phyloP scores from a whole-genome alignment of 2,113 vertebrate species.

The Platichthys flesus region DNA sequence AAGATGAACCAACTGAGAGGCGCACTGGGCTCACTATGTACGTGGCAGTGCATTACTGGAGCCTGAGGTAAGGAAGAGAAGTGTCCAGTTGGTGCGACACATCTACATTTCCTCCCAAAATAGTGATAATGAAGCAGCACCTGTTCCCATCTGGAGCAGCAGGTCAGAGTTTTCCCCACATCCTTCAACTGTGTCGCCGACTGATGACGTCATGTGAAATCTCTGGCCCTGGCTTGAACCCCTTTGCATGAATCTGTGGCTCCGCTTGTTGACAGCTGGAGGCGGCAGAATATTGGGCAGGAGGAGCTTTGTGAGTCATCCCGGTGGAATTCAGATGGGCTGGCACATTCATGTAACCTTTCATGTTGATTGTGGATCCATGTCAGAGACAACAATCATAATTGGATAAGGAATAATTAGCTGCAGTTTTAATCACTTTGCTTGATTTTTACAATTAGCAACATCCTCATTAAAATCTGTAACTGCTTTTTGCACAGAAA shows the following conservation, averaged over 20 bases:
- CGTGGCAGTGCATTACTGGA: not conserved
- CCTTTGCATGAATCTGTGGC: conserved; percentile 33
- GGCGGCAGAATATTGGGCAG: conserved; percentile 16
- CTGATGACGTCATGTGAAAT: conserved; percentile 48
- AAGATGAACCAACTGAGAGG: conserved; percentile 2
- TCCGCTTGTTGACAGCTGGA: conserved; percentile 35
- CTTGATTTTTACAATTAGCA: not conserved
- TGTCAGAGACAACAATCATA: not conserved
- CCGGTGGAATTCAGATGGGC: not conserved
- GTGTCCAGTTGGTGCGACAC: not conserved
- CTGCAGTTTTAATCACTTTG: not conserved
- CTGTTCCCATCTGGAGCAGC: conserved; percentile 16
- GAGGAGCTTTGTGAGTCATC: conserved; percentile 42
- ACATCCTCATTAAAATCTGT: not conserved
- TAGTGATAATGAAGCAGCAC: conserved; percentile 20
- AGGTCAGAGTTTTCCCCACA: conserved; percentile 36
- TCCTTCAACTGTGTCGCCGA: conserved; percentile 24
- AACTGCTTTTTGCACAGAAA: not conserved
- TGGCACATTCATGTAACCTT: not conserved
- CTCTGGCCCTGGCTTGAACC: conserved; percentile 39
- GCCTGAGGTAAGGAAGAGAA: not conserved
- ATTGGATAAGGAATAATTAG: not conserved
- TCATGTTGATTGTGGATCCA: not conserved
- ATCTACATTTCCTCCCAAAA: conserved; percentile 12
- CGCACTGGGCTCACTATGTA: not conserved